These are phyloP conservation scores for Mormoops blainvillei DNA, from an alignment of 2,113 vertebrate species.

Conservation along the genomic window DNA sequence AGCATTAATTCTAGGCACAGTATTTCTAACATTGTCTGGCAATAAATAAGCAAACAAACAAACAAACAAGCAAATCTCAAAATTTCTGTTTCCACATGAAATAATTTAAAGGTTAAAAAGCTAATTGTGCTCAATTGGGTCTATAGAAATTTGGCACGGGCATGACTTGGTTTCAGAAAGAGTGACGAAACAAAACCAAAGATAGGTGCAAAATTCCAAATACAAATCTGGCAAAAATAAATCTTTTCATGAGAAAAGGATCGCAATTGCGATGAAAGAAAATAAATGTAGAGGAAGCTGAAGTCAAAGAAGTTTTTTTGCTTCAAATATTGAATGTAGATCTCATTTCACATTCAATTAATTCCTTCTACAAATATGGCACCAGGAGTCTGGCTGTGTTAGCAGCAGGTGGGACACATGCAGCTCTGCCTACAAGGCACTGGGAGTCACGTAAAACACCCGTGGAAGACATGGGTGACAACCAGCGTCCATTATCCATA, in stretches of 20 bases:
- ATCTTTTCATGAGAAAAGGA: neutral
- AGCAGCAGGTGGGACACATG: neutral
- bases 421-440: rapidly evolving
- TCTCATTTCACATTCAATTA: neutral
- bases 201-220: neutral
- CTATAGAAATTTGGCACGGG: slow-evolving; percentile 38
- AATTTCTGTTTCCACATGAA: slow-evolving; percentile 47
- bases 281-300: neutral
- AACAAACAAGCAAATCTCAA: neutral
- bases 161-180: slow-evolving; percentile 47
- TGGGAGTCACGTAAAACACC: neutral
- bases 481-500: neutral
- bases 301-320: neutral
- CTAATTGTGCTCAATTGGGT: slow-evolving; percentile 24
- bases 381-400: neutral
- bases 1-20: neutral
- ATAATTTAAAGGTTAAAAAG: slow-evolving; percentile 67
- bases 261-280: neutral
- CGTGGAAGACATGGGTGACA: neutral
- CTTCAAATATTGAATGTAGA: neutral
- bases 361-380: neutral
- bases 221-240: neutral
- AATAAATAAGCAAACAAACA: neutral
- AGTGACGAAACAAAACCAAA: slow-evolving; percentile 28
- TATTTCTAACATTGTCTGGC: neutral